Percentiles rank a stretch among this genome's conserved stretches.
Evolutionary conservation across 2,797 vertebrate species (phyloP).

Genomic region (Enteromius paludinosus): DNA sequence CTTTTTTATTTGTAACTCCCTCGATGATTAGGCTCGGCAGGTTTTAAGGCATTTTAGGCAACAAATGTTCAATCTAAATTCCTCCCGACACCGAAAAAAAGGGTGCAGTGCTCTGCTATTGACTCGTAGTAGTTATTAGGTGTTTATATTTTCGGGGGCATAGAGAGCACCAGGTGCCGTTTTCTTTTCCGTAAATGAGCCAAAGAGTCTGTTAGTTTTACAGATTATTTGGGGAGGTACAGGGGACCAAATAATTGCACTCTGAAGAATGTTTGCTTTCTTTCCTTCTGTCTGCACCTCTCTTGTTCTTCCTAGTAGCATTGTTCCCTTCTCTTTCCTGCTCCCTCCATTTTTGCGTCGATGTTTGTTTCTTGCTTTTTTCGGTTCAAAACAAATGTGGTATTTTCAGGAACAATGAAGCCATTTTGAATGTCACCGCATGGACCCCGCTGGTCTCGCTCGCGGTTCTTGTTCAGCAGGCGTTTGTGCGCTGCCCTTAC

Average conservation of each 20-base stretch:
- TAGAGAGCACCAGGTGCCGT: slow-evolving; percentile 10
- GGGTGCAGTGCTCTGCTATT: slow-evolving; percentile 24
- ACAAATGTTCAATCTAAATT: not conserved
- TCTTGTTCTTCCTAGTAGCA: not conserved
- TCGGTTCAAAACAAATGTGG: slow-evolving; percentile 77
- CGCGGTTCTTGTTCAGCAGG: not conserved
- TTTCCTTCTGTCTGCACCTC: slow-evolving; percentile 45
- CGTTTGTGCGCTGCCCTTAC: slow-evolving; percentile 34
- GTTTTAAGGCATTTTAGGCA: slow-evolving; percentile 34
- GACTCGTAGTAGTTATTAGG: slow-evolving; percentile 4
- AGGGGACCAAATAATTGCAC: slow-evolving; percentile 78
- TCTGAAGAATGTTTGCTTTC: slow-evolving; percentile 77
- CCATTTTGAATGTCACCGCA: slow-evolving; percentile 75
- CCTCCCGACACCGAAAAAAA: not conserved
- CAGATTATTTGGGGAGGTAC: slow-evolving; percentile 65
- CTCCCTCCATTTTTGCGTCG: slow-evolving; percentile 57
- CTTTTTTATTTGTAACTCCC: slow-evolving; percentile 51
- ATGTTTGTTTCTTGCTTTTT: slow-evolving; percentile 73
- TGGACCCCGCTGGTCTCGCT: slow-evolving; percentile 21
- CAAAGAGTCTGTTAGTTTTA: slow-evolving; percentile 71
- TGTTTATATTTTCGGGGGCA: slow-evolving; percentile 14
- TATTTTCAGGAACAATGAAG: slow-evolving; percentile 80
- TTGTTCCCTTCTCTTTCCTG: not conserved
- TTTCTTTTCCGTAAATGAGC: slow-evolving; percentile 62
- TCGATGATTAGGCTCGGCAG: slow-evolving; percentile 45